Evolutionary conservation across 1,140 invertebrate species (phyloP).

Genomic region (Zaprionus capensis): DNA sequence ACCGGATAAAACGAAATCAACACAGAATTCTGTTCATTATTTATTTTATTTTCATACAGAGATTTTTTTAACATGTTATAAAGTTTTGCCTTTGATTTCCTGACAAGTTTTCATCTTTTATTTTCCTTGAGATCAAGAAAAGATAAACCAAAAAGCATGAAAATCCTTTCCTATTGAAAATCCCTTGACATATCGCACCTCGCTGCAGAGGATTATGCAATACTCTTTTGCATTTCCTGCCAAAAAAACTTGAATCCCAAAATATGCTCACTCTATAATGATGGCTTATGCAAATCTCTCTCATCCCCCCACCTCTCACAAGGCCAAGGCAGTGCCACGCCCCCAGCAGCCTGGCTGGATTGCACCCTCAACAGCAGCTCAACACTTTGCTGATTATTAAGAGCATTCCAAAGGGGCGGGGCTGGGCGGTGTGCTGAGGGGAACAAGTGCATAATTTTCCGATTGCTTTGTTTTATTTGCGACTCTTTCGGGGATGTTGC

Average conservation of each 20-base stretch:
- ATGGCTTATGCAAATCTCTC: conserved; percentile 51
- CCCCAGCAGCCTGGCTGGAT: conserved; percentile 10
- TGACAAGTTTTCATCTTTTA: too few relatives aligned
- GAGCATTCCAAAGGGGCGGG: conserved; percentile 56
- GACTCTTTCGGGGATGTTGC: conserved; percentile 41
- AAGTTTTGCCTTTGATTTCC: too few relatives aligned
- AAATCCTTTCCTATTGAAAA: background rate
- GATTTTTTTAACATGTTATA: too few relatives aligned
- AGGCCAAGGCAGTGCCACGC: conserved; percentile 37
- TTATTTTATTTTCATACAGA: too few relatives aligned
- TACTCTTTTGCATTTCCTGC: background rate
- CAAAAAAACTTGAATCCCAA: conserved; percentile 1
- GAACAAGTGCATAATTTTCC: conserved; percentile 83
- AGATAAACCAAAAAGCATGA: too few relatives aligned
- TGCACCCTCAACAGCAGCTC: conserved; percentile 21
- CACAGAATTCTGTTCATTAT: too few relatives aligned
- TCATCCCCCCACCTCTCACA: conserved; percentile 24
- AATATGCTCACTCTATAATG: conserved; percentile 52
- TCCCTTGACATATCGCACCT: background rate
- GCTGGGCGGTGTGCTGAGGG: conserved; percentile 15
- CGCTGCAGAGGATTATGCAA: background rate
- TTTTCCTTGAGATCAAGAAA: too few relatives aligned
- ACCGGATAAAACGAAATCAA: too few relatives aligned
- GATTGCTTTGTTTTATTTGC: conserved; percentile 80
- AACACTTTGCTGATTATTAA: conserved; percentile 79